phyloP scores from a whole-genome alignment of 2,888 invertebrate species.

The Margaritifera margaritifera region DNA sequence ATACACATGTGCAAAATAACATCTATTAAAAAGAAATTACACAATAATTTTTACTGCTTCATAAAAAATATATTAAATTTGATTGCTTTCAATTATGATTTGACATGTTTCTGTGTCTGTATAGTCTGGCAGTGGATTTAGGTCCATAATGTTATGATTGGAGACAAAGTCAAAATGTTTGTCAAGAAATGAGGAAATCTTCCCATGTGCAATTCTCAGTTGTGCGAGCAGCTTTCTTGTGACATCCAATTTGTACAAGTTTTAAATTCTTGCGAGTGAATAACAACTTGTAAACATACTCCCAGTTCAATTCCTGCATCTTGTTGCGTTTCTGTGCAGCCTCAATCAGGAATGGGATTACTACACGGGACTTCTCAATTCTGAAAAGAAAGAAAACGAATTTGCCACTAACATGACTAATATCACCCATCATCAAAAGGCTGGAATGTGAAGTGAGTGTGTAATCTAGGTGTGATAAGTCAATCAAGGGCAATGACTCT shows the following conservation, averaged over 20 bases:
- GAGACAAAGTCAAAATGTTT: too few relatives aligned
- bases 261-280: slow-evolving; percentile 61
- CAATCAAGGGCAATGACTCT: too few relatives aligned
- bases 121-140: too few relatives aligned
- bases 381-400: slow-evolving; percentile 41
- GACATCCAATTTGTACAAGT: slow-evolving; percentile 63
- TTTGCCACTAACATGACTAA: background rate
- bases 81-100: too few relatives aligned
- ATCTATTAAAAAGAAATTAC: too few relatives aligned
- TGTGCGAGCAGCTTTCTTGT: slow-evolving; percentile 59
- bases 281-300: slow-evolving; percentile 53
- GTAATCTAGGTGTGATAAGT: too few relatives aligned
- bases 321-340: slow-evolving; percentile 55
- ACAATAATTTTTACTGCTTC: too few relatives aligned
- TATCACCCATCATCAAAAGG: background rate
- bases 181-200: slow-evolving; percentile 35
- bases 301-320: slow-evolving; percentile 46
- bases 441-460: background rate
- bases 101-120: too few relatives aligned
- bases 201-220: slow-evolving; percentile 36
- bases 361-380: slow-evolving; percentile 63
- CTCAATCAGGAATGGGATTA: slow-evolving; percentile 57
- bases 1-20: too few relatives aligned
- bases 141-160: too few relatives aligned
- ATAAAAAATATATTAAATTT: too few relatives aligned